Conservation (phyloP, 2,797 vertebrate genomes). For the Rachycentron canadum region DNA sequence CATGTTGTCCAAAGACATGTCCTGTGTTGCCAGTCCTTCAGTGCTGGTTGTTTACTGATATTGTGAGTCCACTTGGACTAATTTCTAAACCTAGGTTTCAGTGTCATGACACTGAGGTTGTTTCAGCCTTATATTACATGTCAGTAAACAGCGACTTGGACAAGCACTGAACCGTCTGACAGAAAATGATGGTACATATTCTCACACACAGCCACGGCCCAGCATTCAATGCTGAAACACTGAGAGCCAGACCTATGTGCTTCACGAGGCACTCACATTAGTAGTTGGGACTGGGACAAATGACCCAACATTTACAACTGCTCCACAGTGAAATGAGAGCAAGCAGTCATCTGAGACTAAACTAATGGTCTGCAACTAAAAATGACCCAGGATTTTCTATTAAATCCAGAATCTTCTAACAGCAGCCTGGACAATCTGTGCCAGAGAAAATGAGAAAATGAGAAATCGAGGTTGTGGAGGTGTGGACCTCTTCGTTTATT, state of each 20-base stretch:
- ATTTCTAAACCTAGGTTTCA: too few species aligned
- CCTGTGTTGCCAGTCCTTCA: too few species aligned
- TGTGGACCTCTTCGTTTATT: constrained; percentile 4
- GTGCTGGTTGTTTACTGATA: too few species aligned
- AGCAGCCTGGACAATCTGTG: not conserved
- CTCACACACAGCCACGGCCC: too few species aligned
- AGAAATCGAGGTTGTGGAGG: not conserved
- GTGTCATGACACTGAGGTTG: not conserved
- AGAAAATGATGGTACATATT: not conserved
- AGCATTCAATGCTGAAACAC: not conserved
- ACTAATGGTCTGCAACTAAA: constrained; percentile 20
- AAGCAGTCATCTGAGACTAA: constrained; percentile 26
- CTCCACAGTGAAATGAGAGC: constrained; percentile 12
- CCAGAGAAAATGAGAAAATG: constrained; percentile 18
- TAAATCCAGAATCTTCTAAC: constrained; percentile 9
- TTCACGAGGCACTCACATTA: not conserved
- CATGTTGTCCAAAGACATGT: too few species aligned
- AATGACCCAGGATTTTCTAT: constrained; percentile 44
- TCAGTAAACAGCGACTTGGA: not conserved
- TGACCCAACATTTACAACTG: constrained; percentile 16
- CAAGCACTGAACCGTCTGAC: not conserved
- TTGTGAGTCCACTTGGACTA: too few species aligned
- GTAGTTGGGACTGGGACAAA: constrained; percentile 15
- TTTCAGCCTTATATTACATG: not conserved
- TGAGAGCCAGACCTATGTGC: too few species aligned